phyloP scores from a whole-genome alignment of 2,888 invertebrate genomes.

The Ommatoiulus sabulosus region DNA sequence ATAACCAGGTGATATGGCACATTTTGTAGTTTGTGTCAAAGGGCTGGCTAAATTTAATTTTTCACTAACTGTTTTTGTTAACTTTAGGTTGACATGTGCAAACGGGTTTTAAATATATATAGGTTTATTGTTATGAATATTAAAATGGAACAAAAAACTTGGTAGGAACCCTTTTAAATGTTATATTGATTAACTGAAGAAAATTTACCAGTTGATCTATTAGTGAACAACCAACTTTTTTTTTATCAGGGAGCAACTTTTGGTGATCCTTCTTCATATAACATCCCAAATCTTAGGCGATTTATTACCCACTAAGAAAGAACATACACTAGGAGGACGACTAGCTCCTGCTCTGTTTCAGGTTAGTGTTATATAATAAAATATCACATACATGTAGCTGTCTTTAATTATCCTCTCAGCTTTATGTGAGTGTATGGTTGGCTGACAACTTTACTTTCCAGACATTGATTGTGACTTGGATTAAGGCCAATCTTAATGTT shows the following conservation, averaged over 20 bases:
- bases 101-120: constrained; percentile 94
- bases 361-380: constrained; percentile 62
- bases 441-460: constrained; percentile 73
- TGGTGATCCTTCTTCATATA: constrained; percentile 88
- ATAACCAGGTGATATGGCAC: constrained; percentile 76
- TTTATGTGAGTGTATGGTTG: not conserved
- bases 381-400: not conserved
- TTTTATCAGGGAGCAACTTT: constrained; percentile 81
- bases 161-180: constrained; percentile 72
- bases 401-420: not conserved
- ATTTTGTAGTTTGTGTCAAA: not conserved
- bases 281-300: constrained; percentile 86
- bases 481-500: constrained; percentile 95
- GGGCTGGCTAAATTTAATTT: not conserved
- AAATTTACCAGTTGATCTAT: not conserved
- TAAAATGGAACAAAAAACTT: constrained; percentile 89
- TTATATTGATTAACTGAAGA: not conserved
- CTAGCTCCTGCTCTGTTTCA: constrained; percentile 70
- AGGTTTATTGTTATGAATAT: constrained; percentile 97
- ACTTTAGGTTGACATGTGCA: constrained; percentile 86
- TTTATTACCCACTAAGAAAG: constrained; percentile 80
- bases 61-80: not conserved
- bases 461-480: constrained; percentile 97
- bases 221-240: constrained; percentile 51
- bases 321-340: constrained; percentile 71